Conservation (phyloP, 2,888 invertebrate genomes). For the Phrixothrix hirtus region DNA sequence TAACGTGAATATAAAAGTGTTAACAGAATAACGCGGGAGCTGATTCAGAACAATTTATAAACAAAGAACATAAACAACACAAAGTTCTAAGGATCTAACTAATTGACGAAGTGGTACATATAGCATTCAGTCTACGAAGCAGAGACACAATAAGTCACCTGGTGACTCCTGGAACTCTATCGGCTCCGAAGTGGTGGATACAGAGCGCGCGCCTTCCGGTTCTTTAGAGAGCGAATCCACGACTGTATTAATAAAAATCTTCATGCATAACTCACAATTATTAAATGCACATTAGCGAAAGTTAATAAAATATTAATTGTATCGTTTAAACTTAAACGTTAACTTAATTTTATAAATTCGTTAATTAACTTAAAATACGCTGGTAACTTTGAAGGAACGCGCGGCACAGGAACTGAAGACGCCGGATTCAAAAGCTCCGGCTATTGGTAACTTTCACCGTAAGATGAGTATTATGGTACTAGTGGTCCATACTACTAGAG, state of each 20-base stretch:
- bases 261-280: constrained; percentile 36
- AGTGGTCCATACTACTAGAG: constrained; percentile 39
- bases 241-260: constrained; percentile 43
- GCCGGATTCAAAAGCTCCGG: neutral
- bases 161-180: constrained; percentile 46
- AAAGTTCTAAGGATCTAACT: constrained; percentile 10
- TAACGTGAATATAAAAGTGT: constrained; percentile 1
- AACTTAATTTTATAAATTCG: too few relatives aligned
- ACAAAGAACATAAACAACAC: constrained; percentile 7
- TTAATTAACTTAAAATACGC: neutral
- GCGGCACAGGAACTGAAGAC: neutral
- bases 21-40: constrained; percentile 18
- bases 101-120: constrained; percentile 29
- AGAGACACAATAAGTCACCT: constrained; percentile 49
- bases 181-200: constrained; percentile 47
- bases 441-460: neutral
- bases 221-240: constrained; percentile 51
- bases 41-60: constrained; percentile 17
- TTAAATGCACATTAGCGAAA: neutral
- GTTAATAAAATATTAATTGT: too few relatives aligned
- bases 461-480: constrained; percentile 21
- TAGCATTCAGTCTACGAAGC: constrained; percentile 33
- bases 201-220: constrained; percentile 50
- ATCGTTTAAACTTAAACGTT: too few relatives aligned
- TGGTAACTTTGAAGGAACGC: neutral